A percentile compares a stretch with the other conserved stretches of the same genome.
Conservation (phyloP, 2,113 vertebrate genomes). For the Periophthalmus modestus region DNA sequence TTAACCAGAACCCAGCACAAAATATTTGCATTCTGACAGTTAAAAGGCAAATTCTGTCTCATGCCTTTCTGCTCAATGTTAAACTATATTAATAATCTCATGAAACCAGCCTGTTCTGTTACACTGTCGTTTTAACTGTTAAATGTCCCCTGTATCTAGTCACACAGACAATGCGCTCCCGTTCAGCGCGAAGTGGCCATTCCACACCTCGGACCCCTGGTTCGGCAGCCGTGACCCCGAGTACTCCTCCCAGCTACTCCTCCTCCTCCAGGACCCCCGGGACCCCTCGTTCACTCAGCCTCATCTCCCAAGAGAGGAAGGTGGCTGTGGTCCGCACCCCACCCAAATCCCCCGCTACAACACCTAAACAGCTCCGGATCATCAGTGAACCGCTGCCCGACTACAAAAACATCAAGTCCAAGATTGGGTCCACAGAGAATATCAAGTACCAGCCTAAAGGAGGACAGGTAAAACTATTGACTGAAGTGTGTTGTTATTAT, state of each 20-base stretch:
- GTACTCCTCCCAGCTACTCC: conserved; percentile 94
- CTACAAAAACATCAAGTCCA: conserved; percentile 95
- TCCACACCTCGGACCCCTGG: conserved; percentile 94
- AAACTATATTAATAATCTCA: not conserved
- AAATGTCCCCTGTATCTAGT: conserved; percentile 63
- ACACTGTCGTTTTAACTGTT: not conserved
- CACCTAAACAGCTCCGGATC: conserved; percentile 93
- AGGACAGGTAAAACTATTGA: conserved; percentile 86
- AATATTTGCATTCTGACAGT: not conserved
- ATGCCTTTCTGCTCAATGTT: not conserved
- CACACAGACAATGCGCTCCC: conserved; percentile 87
- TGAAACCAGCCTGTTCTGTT: not conserved
- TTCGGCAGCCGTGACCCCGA: conserved; percentile 92
- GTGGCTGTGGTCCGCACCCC: conserved; percentile 93
- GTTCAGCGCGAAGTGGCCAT: conserved; percentile 93
- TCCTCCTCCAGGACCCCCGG: conserved; percentile 91
- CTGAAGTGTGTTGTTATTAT: not conserved
- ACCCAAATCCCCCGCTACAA: conserved; percentile 92
- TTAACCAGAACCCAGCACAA: not conserved
- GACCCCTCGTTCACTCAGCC: conserved; percentile 91
- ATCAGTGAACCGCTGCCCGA: conserved; percentile 97
- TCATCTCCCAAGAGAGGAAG: conserved; percentile 93
- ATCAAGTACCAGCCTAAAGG: conserved; percentile 98
- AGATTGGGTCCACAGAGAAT: conserved; percentile 96
- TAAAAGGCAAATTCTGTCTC: no score